A percentile compares a stretch with the other conserved stretches of the same genome.
phyloP scores from a whole-genome alignment of 2,113 vertebrate species.

The Aramus guarauna region DNA sequence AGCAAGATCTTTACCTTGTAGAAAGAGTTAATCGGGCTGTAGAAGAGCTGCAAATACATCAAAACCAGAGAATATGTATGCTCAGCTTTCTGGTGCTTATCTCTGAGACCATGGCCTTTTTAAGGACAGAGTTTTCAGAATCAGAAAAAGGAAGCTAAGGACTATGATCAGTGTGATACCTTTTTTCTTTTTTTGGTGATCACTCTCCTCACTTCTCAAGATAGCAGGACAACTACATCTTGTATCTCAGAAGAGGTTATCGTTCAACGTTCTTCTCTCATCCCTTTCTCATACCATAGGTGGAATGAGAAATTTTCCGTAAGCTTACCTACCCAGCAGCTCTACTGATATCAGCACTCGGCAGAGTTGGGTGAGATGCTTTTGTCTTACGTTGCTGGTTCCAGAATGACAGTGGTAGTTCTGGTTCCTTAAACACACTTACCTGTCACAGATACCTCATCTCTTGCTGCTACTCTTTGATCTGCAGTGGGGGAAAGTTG shows the following conservation, averaged over 20 bases:
- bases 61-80: not conserved
- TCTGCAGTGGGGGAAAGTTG: not conserved
- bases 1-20: not conserved
- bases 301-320: not conserved
- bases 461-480: not conserved
- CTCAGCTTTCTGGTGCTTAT: not conserved
- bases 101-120: not conserved
- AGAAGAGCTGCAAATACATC: not conserved
- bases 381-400: not conserved
- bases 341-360: rapidly evolving
- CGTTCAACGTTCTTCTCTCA: not conserved
- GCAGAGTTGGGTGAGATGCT: not conserved
- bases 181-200: not conserved
- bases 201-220: not conserved
- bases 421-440: not conserved
- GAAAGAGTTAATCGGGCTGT: not conserved
- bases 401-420: not conserved
- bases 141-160: not conserved
- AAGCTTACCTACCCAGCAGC: not conserved
- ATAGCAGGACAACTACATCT: not conserved
- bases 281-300: not conserved
- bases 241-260: not conserved
- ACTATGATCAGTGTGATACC: rapidly evolving
- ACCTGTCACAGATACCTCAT: not conserved
- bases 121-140: not conserved